Conservation (phyloP, 2,113 vertebrate genomes). For the Cephalopterus ornatus region DNA sequence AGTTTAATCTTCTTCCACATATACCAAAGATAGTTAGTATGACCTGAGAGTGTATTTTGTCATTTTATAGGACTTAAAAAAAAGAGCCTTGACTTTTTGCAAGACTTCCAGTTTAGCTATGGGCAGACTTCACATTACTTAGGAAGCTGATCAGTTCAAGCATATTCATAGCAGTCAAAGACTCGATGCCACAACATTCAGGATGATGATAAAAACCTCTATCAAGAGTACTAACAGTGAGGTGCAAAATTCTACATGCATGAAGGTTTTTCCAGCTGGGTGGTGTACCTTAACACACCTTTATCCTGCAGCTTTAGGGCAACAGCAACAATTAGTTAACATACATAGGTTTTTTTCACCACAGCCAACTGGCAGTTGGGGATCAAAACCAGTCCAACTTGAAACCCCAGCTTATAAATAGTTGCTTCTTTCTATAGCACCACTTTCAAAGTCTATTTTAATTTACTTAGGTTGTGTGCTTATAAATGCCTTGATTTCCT, state of each 20-base stretch:
- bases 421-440: not conserved
- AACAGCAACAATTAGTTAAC: not conserved
- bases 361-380: not conserved
- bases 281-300: not conserved
- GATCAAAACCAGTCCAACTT: not conserved
- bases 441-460: not conserved
- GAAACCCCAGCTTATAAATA: not conserved
- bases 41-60: not conserved
- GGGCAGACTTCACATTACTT: not conserved
- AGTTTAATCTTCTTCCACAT: not conserved
- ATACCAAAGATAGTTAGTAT: not conserved
- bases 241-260: not conserved
- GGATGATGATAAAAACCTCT: not conserved
- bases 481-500: not conserved
- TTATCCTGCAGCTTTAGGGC: not conserved
- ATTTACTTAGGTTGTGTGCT: not conserved
- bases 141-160: not conserved
- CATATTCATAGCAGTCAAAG: not conserved
- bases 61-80: not conserved
- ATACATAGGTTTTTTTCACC: not conserved
- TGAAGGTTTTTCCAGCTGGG: not conserved
- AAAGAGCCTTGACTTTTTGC: not conserved
- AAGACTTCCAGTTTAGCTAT: not conserved
- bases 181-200: fast-evolving
- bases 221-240: not conserved